Percentiles rank a stretch among this genome's conserved stretches.
Conservation (phyloP, 2,113 vertebrate species). For the Brachypodius melanocephalos region DNA sequence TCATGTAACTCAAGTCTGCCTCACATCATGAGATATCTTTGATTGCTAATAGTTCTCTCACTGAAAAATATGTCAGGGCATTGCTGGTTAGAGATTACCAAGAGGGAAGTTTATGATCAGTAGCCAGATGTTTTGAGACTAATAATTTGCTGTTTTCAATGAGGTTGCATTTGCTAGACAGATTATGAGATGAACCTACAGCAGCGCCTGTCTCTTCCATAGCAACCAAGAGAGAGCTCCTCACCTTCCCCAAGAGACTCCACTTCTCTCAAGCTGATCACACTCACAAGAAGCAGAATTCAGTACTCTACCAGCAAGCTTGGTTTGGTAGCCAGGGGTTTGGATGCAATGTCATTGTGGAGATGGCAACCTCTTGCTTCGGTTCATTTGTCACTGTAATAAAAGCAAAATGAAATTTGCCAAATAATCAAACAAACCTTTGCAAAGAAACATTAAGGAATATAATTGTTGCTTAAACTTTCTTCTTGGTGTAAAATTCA, state of each 20-base stretch:
- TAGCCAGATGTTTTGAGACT: constrained; percentile 3
- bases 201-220: neutral
- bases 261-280: neutral
- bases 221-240: neutral
- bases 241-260: neutral
- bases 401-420: neutral
- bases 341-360: neutral
- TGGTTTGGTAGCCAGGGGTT: neutral
- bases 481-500: neutral
- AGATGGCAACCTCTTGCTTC: neutral
- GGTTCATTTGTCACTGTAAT: neutral
- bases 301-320: neutral
- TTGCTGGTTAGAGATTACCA: neutral
- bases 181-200: neutral
- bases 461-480: neutral
- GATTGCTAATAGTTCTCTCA: neutral
- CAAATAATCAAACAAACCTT: neutral
- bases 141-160: neutral
- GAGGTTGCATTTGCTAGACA: neutral
- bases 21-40: neutral
- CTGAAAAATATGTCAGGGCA: neutral
- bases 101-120: neutral
- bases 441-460: neutral
- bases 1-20: neutral
- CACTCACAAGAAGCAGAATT: neutral